These are phyloP conservation scores for Numenius arquata DNA, from an alignment of 2,113 vertebrate genomes.

Conservation along the genomic window DNA sequence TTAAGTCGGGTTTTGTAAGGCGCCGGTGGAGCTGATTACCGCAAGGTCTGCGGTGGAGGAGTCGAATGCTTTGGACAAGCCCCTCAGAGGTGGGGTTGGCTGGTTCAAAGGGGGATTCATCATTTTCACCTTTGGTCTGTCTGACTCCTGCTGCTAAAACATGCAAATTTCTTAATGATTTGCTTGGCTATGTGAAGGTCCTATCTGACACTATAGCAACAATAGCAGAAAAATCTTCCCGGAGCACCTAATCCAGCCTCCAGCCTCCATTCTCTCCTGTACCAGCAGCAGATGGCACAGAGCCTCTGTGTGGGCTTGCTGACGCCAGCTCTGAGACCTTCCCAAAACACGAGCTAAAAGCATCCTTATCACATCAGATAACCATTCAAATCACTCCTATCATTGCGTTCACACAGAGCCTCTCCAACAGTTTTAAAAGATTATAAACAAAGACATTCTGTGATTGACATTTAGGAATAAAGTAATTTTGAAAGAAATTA, in stretches of 20 bases:
- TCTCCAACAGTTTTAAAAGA: neutral
- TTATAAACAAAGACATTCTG: neutral
- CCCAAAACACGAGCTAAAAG: slow-evolving; percentile 12
- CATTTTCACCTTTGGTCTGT: neutral
- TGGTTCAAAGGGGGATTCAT: neutral
- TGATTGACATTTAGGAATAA: neutral
- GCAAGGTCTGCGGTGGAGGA: neutral
- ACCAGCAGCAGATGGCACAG: slow-evolving; percentile 40
- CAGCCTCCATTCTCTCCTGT: neutral
- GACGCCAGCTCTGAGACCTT: neutral
- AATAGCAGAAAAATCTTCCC: neutral
- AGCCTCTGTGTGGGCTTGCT: slow-evolving; percentile 38
- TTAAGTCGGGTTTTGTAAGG: slow-evolving; percentile 38
- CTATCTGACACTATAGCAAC: neutral
- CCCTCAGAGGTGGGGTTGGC: neutral
- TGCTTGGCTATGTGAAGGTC: neutral
- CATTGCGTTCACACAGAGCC: neutral
- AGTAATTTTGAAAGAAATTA: neutral
- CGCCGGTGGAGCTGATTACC: slow-evolving; percentile 15
- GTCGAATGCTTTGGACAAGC: neutral
- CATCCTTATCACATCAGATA: neutral
- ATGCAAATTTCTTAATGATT: neutral
- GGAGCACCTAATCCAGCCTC: neutral
- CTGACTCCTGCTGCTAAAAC: neutral
- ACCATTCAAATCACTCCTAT: neutral